Evolutionary conservation across 2,888 invertebrate genomes (phyloP), one percentile per base, ranked within the genome.

Genomic region (Xanthostigma xanthostigma): DNA sequence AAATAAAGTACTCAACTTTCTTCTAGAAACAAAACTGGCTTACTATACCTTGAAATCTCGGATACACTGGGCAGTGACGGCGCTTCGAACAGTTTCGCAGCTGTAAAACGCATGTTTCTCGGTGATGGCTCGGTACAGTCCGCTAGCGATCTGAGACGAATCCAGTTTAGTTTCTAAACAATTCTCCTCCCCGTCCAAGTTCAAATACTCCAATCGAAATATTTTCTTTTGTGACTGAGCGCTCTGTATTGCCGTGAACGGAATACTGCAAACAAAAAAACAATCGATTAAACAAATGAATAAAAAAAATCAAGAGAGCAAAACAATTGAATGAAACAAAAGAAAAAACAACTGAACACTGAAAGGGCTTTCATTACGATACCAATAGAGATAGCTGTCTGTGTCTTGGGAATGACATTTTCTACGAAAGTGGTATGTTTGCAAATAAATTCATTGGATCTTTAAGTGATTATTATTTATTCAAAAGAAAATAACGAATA

Each of bases 21-120:
- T 17, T 2, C 4, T 17, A 17, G 17, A 17, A 27, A 27, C 27
- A 27, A 27, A 27, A 27, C 1, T 6, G 6, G 27, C 36, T 52
- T 41, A 41, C 57, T 55, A 60, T 79, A 79, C 27, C 76, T 87
- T 91, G 54, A 92, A 72, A 69, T 91, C 91, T 53, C 90, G 75
- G 48, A 89, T 88, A 63, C 86, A 91, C 69, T 92, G 92, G 45
- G 87, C 81, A 0, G 89, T 88, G 46, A 92, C 91, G 50, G 87
- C 88, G 53, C 78, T 84, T 41, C 90, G 75, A 11, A 92, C 91
- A 0, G 91, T 91, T 65, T 92, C 91, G 69, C 91, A 91, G 65
- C 88, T 88, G 68, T 89, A 92, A 72, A 92, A 92, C 41, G 90
- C 90, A 65, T 91, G 90, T 57, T 89, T 88, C 67, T 92, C 92